A percentile compares a stretch with the other conserved stretches of the same genome.
Conservation (phyloP, 2,113 vertebrate species). For the Empidonax alnorum region DNA sequence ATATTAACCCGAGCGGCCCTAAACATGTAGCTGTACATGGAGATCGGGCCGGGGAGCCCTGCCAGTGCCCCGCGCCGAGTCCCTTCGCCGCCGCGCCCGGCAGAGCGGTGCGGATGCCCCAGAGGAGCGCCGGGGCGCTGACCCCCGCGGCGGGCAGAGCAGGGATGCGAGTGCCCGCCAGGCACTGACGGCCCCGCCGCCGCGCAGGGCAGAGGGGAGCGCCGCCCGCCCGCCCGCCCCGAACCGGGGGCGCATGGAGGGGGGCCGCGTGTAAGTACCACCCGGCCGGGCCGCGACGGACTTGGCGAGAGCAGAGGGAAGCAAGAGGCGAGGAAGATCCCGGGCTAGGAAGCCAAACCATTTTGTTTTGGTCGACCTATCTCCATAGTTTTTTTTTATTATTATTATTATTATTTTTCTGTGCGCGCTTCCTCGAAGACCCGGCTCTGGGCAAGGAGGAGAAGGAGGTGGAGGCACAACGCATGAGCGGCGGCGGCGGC, state of each 20-base stretch:
- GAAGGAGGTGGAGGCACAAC: constrained; percentile 5
- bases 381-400: neutral
- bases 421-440: neutral
- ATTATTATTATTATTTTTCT: neutral
- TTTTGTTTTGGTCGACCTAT: neutral
- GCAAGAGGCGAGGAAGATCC: constrained; percentile 3
- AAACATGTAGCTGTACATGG: constrained; percentile 90
- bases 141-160: neutral
- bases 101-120: neutral
- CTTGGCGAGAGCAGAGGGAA: neutral
- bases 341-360: neutral
- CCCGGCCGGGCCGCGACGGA: neutral
- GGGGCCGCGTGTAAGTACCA: neutral
- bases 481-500: constrained; percentile 6
- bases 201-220: neutral
- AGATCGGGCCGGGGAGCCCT: constrained; percentile 78
- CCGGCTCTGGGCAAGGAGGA: neutral
- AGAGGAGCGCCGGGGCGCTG: neutral
- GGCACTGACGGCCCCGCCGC: neutral
- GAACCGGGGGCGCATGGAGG: neutral
- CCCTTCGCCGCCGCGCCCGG: neutral
- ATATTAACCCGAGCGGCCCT: constrained; percentile 88
- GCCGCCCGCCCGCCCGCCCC: neutral
- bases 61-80: constrained; percentile 54
- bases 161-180: neutral